phyloP scores from a whole-genome alignment of 2,797 vertebrate species.

The Acipenser oxyrinchus region DNA sequence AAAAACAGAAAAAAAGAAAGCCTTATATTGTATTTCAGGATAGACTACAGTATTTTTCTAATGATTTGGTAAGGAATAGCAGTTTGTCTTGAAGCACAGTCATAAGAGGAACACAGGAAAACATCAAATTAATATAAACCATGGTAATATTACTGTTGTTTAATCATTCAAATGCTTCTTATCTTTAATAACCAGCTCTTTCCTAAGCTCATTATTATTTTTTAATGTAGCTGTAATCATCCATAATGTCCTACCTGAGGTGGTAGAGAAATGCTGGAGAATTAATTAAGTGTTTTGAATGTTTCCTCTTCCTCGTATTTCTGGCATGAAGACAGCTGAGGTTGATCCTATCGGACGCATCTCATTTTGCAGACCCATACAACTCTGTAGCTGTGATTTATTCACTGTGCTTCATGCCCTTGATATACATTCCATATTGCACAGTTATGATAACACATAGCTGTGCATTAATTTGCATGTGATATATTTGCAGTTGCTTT shows the following conservation, averaged over 20 bases:
- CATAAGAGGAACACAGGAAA: neutral
- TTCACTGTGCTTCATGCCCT: constrained; percentile 4
- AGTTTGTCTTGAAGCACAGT: neutral
- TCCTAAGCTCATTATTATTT: neutral
- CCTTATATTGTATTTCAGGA: neutral
- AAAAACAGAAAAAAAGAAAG: neutral
- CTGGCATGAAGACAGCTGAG: neutral
- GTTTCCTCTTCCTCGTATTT: neutral
- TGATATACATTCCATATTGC: neutral
- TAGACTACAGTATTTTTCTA: neutral
- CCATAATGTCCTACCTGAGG: constrained; percentile 12
- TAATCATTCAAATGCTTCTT: constrained; percentile 5
- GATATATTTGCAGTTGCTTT: too few species aligned
- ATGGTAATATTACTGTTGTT: neutral
- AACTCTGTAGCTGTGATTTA: neutral
- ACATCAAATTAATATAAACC: constrained; percentile 9
- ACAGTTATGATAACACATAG: too few species aligned
- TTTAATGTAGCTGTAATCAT: neutral
- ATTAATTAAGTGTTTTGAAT: neutral
- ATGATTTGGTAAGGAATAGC: neutral
- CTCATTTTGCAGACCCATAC: neutral
- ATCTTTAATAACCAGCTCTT: constrained; percentile 4
- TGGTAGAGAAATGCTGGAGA: neutral
- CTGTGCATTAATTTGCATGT: too few species aligned
- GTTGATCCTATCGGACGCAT: neutral